Percentiles rank a stretch among this genome's conserved stretches.
Evolutionary conservation across 2,888 invertebrate genomes (phyloP).

Genomic region (Odontocolon sp.): DNA sequence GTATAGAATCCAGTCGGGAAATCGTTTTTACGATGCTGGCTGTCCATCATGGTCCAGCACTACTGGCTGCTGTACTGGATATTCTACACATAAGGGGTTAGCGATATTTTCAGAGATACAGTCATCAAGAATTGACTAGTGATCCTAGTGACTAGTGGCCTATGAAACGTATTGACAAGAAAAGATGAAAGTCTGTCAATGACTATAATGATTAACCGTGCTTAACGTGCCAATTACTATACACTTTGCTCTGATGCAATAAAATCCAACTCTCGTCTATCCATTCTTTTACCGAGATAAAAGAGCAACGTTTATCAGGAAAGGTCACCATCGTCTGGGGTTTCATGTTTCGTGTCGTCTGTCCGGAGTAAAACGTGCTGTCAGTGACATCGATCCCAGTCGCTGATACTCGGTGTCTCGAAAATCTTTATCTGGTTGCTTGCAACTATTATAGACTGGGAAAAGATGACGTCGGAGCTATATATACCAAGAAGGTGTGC

Average conservation of each 20-base stretch:
- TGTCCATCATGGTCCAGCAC: constrained; percentile 1
- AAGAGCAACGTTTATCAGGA: neutral
- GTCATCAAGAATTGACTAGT: no score
- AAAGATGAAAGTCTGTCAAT: no score
- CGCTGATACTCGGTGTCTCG: neutral
- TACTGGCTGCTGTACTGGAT: neutral
- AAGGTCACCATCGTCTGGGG: neutral
- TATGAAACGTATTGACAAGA: no score
- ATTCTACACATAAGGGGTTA: neutral
- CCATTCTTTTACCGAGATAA: neutral
- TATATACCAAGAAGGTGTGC: constrained; percentile 22
- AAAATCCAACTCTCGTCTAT: no score
- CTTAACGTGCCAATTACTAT: no score
- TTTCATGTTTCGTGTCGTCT: neutral
- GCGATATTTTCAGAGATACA: no score
- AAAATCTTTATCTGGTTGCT: neutral
- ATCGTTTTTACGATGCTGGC: neutral
- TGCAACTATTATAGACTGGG: neutral
- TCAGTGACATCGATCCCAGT: constrained; percentile 3
- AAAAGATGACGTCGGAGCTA: neutral
- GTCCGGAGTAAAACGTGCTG: neutral
- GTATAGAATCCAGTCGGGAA: neutral
- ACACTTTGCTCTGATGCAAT: no score
- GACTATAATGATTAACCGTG: no score
- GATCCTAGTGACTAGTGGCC: no score